phyloP scores from a whole-genome alignment of 2,888 invertebrate species.

The Sylvicola cinctus region DNA sequence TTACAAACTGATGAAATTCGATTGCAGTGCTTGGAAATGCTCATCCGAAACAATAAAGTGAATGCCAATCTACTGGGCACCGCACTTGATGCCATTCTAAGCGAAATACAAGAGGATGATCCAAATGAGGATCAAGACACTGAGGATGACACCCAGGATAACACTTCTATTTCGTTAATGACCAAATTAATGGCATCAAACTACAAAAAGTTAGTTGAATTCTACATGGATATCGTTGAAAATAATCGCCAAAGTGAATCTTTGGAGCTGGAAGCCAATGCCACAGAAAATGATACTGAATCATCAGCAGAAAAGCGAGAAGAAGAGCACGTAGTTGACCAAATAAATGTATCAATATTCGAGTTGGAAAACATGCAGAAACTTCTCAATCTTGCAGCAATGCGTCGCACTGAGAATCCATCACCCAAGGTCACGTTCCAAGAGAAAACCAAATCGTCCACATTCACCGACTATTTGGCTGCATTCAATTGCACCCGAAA shows the following conservation, averaged over 20 bases:
- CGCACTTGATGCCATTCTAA: conserved; percentile 27
- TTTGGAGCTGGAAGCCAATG: conserved; percentile 4
- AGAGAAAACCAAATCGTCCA: conserved; percentile 29
- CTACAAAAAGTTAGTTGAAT: conserved; percentile 17
- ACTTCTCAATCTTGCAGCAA: conserved; percentile 34
- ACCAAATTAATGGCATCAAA: conserved; percentile 12
- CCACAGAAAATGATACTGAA: neutral
- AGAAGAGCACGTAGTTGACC: conserved; percentile 6
- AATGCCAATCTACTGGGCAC: conserved; percentile 36
- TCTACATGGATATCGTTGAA: conserved; percentile 16
- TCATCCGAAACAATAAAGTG: conserved; percentile 41
- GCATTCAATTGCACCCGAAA: conserved; percentile 16
- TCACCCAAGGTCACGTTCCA: conserved; percentile 34
- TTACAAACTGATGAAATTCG: conserved; percentile 51
- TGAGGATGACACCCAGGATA: neutral
- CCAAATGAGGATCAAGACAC: conserved; percentile 5
- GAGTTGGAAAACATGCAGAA: conserved; percentile 41
- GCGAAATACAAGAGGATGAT: conserved; percentile 17
- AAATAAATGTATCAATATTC: conserved; percentile 14
- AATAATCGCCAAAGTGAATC: neutral
- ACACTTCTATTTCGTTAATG: conserved; percentile 5
- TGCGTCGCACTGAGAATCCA: conserved; percentile 22
- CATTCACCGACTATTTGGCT: conserved; percentile 30
- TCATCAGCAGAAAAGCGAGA: conserved; percentile 7
- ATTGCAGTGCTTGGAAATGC: conserved; percentile 47